Conservation (phyloP, 2,888 invertebrate genomes). For the Shargacucullia verbasci region DNA sequence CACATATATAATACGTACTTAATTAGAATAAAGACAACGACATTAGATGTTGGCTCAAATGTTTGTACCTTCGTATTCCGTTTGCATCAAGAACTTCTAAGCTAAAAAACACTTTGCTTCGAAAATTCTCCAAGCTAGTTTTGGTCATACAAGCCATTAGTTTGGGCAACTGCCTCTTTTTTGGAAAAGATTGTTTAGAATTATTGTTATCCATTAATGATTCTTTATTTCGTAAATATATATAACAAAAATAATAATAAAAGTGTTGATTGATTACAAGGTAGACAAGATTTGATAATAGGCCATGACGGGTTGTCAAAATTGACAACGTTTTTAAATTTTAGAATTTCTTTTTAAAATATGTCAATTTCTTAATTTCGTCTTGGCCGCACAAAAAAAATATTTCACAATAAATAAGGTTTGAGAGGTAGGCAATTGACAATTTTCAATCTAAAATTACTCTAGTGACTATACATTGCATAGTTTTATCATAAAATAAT, state of each 20-base stretch:
- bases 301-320: constrained; percentile 1
- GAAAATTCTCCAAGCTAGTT: constrained; percentile 76
- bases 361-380: too few species aligned
- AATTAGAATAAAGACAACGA: too few species aligned
- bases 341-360: too few species aligned
- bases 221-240: constrained; percentile 4
- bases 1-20: too few species aligned
- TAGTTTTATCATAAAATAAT: too few species aligned
- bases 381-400: too few species aligned
- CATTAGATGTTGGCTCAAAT: too few species aligned
- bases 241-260: not conserved
- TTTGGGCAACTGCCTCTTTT: constrained; percentile 75
- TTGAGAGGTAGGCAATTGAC: too few species aligned
- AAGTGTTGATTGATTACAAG: not conserved
- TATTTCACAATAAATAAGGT: too few species aligned
- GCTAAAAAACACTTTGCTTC: constrained; percentile 74
- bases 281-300: not conserved
- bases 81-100: constrained; percentile 77
- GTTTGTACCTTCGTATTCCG: constrained; percentile 77
- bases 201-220: constrained; percentile 17
- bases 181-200: constrained; percentile 34
- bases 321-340: not conserved
- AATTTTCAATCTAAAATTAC: too few species aligned
- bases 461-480: too few species aligned
- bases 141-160: constrained; percentile 84